Evolutionary conservation across 1,140 invertebrate genomes (phyloP).

Genomic region (Calephelis nemesis): DNA sequence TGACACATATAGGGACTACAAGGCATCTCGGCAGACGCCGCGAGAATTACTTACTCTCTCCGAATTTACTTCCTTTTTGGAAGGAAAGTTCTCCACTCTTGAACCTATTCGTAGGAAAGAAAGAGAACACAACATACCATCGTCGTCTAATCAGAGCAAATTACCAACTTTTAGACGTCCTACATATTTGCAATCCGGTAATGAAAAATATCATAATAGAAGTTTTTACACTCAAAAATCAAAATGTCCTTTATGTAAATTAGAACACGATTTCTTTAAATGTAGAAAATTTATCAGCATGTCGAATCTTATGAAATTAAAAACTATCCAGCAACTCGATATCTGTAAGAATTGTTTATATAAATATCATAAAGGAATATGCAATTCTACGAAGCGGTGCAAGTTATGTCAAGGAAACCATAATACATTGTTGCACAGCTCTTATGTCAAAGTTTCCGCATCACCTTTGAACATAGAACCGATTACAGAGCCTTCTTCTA

Average conservation of each 20-base stretch:
- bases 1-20: conserved; percentile 25
- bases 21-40: conserved; percentile 19
- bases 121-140: neutral
- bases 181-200: neutral
- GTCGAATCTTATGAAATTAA: conserved; percentile 8
- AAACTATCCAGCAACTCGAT: conserved; percentile 4
- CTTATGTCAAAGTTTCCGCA: conserved; percentile 16
- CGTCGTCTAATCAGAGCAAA: neutral
- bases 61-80: conserved; percentile 11
- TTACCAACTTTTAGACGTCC: neutral
- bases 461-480: neutral
- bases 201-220: conserved; percentile 6
- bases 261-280: conserved; percentile 17
- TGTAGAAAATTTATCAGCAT: conserved; percentile 20
- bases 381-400: conserved; percentile 19
- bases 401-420: conserved; percentile 19
- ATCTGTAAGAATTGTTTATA: conserved; percentile 24
- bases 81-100: conserved; percentile 12
- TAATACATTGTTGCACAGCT: conserved; percentile 25
- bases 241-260: conserved; percentile 23
- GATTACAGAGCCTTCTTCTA: neutral
- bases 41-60: conserved; percentile 7
- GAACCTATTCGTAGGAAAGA: conserved; percentile 5
- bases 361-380: conserved; percentile 12
- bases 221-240: neutral